Percentiles rank a stretch among this genome's conserved stretches.
phyloP scores from a whole-genome alignment of 2,888 invertebrate species.

The Petrolisthes cinctipes region DNA sequence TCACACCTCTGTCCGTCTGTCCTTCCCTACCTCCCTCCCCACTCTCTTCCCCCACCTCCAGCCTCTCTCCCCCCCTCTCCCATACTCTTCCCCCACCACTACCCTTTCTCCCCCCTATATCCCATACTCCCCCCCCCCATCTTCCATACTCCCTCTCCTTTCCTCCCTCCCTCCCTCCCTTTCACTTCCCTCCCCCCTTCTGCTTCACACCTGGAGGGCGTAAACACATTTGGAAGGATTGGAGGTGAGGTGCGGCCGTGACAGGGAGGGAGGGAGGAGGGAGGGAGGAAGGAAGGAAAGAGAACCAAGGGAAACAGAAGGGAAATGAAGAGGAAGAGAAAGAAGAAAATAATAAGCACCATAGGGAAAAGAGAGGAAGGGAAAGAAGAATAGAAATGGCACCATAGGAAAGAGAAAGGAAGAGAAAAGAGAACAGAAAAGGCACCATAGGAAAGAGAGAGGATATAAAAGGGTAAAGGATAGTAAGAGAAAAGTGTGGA shows the following conservation, averaged over 20 bases:
- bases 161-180: neutral
- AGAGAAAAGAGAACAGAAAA: neutral
- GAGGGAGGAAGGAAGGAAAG: neutral
- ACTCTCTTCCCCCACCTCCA: too few species aligned
- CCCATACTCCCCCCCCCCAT: neutral
- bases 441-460: conserved; percentile 6
- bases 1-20: too few species aligned
- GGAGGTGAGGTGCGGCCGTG: conserved; percentile 22
- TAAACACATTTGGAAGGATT: conserved; percentile 37
- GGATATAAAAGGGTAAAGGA: neutral
- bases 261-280: neutral
- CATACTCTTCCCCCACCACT: too few species aligned
- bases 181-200: neutral
- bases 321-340: conserved; percentile 5
- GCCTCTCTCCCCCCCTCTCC: too few species aligned
- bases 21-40: too few species aligned
- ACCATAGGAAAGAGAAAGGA: neutral
- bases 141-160: too few species aligned
- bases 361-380: neutral
- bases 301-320: neutral
- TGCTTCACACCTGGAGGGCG: neutral
- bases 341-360: neutral
- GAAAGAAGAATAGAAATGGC: neutral
- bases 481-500: neutral
- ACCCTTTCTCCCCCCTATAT: too few species aligned